Conservation (phyloP, 2,113 vertebrate species). For the Apodemus sylvaticus region DNA sequence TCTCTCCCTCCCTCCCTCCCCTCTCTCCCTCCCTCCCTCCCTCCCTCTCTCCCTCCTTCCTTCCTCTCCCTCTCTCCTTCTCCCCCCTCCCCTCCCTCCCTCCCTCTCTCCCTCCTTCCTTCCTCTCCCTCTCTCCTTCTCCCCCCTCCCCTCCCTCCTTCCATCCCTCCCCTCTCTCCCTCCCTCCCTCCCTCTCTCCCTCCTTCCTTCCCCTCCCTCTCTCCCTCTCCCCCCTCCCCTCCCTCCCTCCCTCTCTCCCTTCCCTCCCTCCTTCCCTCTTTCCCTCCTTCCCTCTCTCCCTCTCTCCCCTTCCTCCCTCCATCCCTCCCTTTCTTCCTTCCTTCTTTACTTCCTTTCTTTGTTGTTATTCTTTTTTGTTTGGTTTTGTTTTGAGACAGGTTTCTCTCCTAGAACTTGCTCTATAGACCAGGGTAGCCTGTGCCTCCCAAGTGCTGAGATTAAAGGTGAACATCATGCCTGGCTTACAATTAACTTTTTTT, state of each 20-base stretch:
- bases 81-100: accelerated
- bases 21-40: accelerated
- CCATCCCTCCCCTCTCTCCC: accelerated
- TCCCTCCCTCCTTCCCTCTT: accelerated
- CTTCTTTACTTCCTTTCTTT: not conserved
- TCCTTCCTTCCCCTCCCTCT: too few relatives aligned
- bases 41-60: accelerated
- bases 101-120: accelerated
- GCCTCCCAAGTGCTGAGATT: not conserved
- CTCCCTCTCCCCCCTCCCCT: too few relatives aligned
- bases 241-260: accelerated
- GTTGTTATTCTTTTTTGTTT: not conserved
- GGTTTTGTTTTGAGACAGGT: not conserved
- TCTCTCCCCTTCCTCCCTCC: accelerated
- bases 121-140: too few relatives aligned
- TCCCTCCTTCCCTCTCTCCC: accelerated
- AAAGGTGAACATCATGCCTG: not conserved
- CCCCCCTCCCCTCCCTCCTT: accelerated
- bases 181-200: accelerated
- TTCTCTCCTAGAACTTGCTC: not conserved
- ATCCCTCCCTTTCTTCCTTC: too few relatives aligned
- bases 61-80: too few relatives aligned
- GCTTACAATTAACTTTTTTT: not conserved
- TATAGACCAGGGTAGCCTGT: not conserved
- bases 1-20: too few relatives aligned